A percentile compares a stretch with the other conserved stretches of the same genome.
Conservation (phyloP, 2,113 vertebrate species). For the Crotalus viridis region DNA sequence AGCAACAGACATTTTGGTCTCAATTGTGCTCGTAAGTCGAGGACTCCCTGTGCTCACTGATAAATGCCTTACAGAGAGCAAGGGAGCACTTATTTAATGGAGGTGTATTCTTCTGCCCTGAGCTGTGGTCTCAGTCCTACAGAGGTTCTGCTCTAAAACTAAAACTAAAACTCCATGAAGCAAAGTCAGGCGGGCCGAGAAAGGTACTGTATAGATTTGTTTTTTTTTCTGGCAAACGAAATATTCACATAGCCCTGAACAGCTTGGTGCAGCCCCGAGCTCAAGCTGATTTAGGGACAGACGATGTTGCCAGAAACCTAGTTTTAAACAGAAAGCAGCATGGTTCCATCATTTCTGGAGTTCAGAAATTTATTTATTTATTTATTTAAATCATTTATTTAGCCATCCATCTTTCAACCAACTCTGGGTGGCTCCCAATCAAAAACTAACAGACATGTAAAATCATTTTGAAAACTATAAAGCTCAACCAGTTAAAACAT, state of each 20-base stretch:
- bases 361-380: neutral
- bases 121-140: neutral
- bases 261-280: neutral
- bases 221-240: neutral
- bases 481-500: no score
- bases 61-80: neutral
- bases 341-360: neutral
- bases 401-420: neutral
- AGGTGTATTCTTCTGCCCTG: neutral
- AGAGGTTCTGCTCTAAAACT: neutral
- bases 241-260: neutral
- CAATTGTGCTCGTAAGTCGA: neutral
- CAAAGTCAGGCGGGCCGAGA: neutral
- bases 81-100: neutral
- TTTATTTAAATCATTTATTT: neutral
- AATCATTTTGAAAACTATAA: neutral
- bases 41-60: neutral
- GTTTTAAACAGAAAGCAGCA: neutral
- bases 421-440: neutral
- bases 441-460: neutral
- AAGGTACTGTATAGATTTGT: neutral
- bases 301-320: neutral
- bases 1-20: neutral
- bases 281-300: neutral
- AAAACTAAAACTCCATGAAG: neutral